Evolutionary conservation across 2,113 vertebrate species (phyloP).

Genomic region (Bolborhynchus lineola): DNA sequence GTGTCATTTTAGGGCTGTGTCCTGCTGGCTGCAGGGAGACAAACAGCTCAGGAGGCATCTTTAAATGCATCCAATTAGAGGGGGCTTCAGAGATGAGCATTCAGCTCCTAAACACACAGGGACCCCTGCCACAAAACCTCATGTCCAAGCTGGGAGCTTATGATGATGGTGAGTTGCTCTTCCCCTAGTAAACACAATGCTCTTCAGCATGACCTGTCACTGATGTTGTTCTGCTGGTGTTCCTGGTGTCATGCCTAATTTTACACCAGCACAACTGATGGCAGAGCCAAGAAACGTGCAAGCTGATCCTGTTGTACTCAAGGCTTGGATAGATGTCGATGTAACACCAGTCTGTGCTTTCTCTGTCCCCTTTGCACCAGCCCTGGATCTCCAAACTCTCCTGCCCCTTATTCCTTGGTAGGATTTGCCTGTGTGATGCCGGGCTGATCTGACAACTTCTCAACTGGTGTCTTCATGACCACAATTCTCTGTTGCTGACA

Average conservation of each 20-base stretch:
- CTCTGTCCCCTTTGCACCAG: neutral
- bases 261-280: neutral
- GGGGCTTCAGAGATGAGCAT: neutral
- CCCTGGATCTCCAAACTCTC: neutral
- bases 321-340: neutral
- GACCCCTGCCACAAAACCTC: neutral
- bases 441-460: neutral
- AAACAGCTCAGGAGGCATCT: conserved; percentile 22
- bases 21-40: conserved; percentile 21
- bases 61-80: conserved; percentile 38
- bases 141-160: neutral
- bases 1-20: conserved; percentile 47
- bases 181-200: neutral
- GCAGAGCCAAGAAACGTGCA: neutral
- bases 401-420: neutral
- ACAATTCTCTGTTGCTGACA: neutral
- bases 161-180: neutral
- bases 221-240: neutral
- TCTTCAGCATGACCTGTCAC: neutral
- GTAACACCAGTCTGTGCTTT: neutral
- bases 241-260: neutral
- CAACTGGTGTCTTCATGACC: neutral
- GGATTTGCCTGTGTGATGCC: neutral
- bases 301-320: accelerated
- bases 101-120: neutral